A percentile compares a stretch with the other conserved stretches of the same genome.
Evolutionary conservation across 2,888 invertebrate genomes (phyloP).

Genomic region (Tachina grossa): DNA sequence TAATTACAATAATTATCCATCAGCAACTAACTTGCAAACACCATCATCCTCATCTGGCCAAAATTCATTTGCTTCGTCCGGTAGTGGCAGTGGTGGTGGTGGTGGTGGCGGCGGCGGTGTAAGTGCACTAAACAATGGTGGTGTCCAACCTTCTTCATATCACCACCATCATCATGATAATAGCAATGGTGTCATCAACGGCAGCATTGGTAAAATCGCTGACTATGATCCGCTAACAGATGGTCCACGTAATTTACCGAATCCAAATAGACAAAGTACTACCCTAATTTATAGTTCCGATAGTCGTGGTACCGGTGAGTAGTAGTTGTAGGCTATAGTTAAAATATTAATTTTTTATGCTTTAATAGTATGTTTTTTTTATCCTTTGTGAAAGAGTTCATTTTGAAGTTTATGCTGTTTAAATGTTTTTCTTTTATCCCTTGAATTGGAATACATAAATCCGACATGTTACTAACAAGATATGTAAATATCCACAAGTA

Average conservation of each 20-base stretch:
- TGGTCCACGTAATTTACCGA: constrained; percentile 87
- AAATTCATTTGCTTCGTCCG: constrained; percentile 73
- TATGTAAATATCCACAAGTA: too few species aligned
- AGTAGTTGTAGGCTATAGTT: constrained; percentile 35
- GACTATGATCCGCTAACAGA: constrained; percentile 91
- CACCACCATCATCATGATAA: constrained; percentile 55
- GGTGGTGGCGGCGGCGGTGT: neutral
- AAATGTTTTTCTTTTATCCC: neutral
- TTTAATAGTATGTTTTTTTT: neutral
- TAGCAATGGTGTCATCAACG: constrained; percentile 70
- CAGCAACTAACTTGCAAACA: constrained; percentile 73
- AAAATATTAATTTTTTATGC: neutral
- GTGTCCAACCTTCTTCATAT: constrained; percentile 45
- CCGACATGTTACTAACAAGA: too few species aligned
- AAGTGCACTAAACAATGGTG: constrained; percentile 52
- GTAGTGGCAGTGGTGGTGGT: constrained; percentile 71
- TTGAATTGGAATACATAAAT: neutral
- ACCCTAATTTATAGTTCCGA: constrained; percentile 94
- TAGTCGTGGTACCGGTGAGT: constrained; percentile 85
- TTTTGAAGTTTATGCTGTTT: neutral
- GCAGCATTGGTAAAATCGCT: constrained; percentile 88
- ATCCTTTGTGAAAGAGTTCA: neutral
- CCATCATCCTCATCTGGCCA: constrained; percentile 53
- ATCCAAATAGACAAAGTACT: constrained; percentile 90
- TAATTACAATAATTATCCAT: constrained; percentile 75